Evolutionary conservation across 1,140 invertebrate species (phyloP).

Genomic region (Drosophila erecta): DNA sequence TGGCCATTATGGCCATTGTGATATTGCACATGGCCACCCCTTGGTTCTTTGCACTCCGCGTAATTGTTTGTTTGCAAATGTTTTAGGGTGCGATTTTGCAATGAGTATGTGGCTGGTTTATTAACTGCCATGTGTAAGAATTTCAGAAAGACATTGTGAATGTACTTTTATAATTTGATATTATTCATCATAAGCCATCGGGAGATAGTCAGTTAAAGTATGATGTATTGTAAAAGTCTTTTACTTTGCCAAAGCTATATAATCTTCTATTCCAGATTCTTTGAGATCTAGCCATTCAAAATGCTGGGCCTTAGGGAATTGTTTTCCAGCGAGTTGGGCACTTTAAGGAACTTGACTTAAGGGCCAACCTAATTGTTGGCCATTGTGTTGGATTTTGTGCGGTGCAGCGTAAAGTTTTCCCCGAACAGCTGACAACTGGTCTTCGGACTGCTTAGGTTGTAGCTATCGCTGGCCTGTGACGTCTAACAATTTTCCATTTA

Average conservation of each 20-base stretch:
- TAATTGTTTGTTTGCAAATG: slow-evolving; percentile 25
- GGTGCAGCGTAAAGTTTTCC: not conserved
- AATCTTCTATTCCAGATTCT: no score
- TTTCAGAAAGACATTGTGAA: no score
- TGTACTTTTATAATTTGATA: no score
- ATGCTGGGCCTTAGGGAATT: not conserved
- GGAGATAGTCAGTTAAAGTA: no score
- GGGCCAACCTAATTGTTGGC: slow-evolving; percentile 6
- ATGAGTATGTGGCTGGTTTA: slow-evolving; percentile 4
- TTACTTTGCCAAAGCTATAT: no score
- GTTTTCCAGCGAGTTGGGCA: not conserved
- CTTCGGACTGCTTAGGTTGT: not conserved
- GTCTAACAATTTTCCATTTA: slow-evolving; percentile 51
- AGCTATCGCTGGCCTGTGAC: slow-evolving; percentile 5
- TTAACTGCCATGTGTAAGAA: not conserved
- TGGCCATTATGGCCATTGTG: slow-evolving; percentile 10
- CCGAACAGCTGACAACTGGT: slow-evolving; percentile 44
- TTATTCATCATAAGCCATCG: no score
- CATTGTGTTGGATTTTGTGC: slow-evolving; percentile 5
- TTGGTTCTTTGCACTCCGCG: not conserved
- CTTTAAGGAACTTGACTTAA: not conserved
- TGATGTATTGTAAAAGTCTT: no score
- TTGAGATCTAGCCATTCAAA: no score
- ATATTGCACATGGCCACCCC: slow-evolving; percentile 22
- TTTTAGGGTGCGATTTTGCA: slow-evolving; percentile 13